phyloP scores from a whole-genome alignment of 2,888 invertebrate species.

The Epirrhoe tristata region DNA sequence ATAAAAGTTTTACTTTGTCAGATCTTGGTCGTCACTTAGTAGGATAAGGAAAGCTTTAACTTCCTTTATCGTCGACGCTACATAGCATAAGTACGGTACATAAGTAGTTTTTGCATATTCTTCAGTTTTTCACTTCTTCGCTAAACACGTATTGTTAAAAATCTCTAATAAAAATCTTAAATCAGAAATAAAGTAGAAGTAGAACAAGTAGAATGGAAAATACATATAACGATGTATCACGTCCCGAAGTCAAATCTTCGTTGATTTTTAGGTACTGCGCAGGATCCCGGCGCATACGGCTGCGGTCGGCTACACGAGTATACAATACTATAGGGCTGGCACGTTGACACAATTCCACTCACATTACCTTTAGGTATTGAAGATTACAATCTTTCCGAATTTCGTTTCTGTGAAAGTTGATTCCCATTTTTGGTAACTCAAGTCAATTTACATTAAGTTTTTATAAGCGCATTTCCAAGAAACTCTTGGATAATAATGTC shows the following conservation, averaged over 20 bases:
- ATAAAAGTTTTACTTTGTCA: background rate
- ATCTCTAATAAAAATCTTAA: no score
- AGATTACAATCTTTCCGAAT: conserved; percentile 40
- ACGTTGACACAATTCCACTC: conserved; percentile 31
- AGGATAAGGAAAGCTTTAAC: no score
- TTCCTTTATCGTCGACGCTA: no score
- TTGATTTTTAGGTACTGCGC: conserved; percentile 20
- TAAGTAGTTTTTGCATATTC: no score
- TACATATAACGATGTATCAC: background rate
- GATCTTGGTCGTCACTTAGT: no score
- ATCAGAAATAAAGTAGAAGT: no score
- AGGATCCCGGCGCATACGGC: conserved; percentile 45
- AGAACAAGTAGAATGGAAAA: background rate
- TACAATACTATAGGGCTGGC: conserved; percentile 61
- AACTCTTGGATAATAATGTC: conserved; percentile 7
- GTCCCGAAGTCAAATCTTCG: conserved; percentile 3
- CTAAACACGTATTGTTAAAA: no score
- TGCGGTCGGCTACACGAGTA: conserved; percentile 57
- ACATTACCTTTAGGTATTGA: conserved; percentile 25
- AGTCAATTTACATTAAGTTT: conserved; percentile 27
- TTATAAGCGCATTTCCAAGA: conserved; percentile 19
- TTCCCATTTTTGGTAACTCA: conserved; percentile 36
- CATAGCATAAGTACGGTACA: no score
- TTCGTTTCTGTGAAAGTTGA: conserved; percentile 38
- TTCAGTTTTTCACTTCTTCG: no score